Evolutionary conservation across 2,113 vertebrate species (phyloP).

Genomic region (Campylomormyrus tamandua): DNA sequence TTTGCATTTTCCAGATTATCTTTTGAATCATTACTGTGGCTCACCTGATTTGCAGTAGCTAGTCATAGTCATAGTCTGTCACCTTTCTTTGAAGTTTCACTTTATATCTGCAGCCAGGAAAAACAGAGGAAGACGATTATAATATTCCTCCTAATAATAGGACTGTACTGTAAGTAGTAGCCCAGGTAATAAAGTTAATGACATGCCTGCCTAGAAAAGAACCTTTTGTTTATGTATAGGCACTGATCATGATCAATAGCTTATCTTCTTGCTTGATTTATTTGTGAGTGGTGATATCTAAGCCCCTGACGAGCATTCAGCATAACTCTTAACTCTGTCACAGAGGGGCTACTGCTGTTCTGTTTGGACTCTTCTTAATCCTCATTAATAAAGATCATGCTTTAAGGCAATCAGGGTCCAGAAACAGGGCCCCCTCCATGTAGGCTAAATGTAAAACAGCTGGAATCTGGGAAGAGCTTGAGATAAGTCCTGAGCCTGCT

Average conservation of each 20-base stretch:
- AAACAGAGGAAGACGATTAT: background rate
- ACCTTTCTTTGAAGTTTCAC: background rate
- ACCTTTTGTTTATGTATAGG: background rate
- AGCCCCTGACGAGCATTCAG: background rate
- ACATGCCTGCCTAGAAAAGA: background rate
- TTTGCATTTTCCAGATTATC: background rate
- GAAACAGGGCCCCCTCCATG: background rate
- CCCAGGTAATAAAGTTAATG: background rate
- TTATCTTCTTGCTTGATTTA: background rate
- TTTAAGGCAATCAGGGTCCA: background rate
- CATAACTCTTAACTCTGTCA: background rate
- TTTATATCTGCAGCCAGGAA: background rate
- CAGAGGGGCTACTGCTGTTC: background rate
- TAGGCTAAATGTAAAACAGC: background rate
- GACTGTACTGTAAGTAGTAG: background rate
- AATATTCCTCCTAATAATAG: background rate
- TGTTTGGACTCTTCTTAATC: background rate
- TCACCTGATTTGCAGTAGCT: background rate
- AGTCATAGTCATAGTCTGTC: background rate
- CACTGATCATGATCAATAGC: background rate
- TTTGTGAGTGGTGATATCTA: background rate
- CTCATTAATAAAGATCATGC: constrained; percentile 10
- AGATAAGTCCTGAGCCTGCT: background rate
- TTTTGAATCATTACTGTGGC: background rate
- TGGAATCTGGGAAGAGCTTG: background rate